Evolutionary conservation across 2,797 vertebrate genomes (phyloP).

Genomic region (Alectoris magna): DNA sequence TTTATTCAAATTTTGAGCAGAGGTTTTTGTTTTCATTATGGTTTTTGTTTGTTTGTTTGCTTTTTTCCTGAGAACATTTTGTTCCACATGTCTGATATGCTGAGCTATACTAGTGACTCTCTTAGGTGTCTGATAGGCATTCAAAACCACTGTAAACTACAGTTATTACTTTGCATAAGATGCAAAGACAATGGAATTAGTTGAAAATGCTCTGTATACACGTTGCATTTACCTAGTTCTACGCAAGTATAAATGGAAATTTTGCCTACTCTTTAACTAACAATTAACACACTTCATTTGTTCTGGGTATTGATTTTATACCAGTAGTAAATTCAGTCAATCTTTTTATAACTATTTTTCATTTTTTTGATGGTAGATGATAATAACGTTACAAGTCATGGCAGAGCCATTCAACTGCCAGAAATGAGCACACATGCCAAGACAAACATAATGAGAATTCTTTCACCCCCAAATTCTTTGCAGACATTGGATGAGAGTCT

Average conservation of each 20-base stretch:
- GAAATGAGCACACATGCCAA: neutral
- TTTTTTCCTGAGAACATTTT: neutral
- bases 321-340: neutral
- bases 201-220: neutral
- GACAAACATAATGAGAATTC: neutral
- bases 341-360: conserved; percentile 11
- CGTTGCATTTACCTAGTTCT: neutral
- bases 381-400: neutral
- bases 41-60: neutral
- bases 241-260: neutral
- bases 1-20: neutral
- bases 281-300: conserved; percentile 3
- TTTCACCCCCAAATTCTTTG: neutral
- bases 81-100: neutral
- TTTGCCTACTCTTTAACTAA: conserved; percentile 24
- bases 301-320: conserved; percentile 19
- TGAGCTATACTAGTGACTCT: neutral
- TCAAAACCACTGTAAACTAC: neutral
- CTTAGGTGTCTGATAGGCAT: neutral
- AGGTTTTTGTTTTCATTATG: neutral
- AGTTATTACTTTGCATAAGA: conserved; percentile 11
- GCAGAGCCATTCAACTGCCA: neutral
- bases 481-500: neutral
- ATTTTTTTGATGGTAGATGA: neutral
- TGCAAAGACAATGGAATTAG: neutral